Conservation (phyloP, 2,888 invertebrate genomes). For the Stramonita haemastoma region DNA sequence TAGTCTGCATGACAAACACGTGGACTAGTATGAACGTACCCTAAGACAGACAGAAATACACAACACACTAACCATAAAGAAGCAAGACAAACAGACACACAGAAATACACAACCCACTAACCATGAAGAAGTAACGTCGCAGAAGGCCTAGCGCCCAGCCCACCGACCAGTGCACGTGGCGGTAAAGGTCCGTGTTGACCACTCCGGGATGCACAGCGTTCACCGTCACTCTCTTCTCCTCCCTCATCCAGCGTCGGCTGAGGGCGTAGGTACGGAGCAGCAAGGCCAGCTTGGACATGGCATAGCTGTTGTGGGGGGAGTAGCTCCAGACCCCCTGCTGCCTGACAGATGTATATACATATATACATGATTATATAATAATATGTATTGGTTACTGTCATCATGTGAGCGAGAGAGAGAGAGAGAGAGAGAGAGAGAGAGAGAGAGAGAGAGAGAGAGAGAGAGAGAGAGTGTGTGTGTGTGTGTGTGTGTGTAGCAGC, state of each 20-base stretch:
- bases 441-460: too few species aligned
- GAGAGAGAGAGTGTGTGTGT: too few species aligned
- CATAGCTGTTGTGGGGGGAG: conserved; percentile 64
- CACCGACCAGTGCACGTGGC: conserved; percentile 51
- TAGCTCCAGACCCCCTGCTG: conserved; percentile 44
- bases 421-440: too few species aligned
- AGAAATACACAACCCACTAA: too few species aligned
- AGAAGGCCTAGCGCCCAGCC: conserved; percentile 52
- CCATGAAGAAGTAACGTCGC: conserved; percentile 19
- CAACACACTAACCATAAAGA: conserved; percentile 20
- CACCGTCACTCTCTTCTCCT: conserved; percentile 55
- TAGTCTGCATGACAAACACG: neutral
- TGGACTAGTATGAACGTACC: too few species aligned
- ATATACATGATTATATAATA: too few species aligned
- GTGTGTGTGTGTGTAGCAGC: too few species aligned
- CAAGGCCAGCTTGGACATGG: conserved; percentile 64
- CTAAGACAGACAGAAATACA: neutral
- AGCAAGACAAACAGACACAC: too few species aligned
- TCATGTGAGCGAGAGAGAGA: too few species aligned
- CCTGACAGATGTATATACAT: neutral
- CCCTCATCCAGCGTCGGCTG: conserved; percentile 48
- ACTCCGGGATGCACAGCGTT: conserved; percentile 66
- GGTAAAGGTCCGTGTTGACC: conserved; percentile 58
- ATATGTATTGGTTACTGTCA: too few species aligned
- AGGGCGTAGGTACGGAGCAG: conserved; percentile 55